These are phyloP conservation scores for Drepana arcuata DNA, from an alignment of 1,140 invertebrate species.

Conservation along the genomic window DNA sequence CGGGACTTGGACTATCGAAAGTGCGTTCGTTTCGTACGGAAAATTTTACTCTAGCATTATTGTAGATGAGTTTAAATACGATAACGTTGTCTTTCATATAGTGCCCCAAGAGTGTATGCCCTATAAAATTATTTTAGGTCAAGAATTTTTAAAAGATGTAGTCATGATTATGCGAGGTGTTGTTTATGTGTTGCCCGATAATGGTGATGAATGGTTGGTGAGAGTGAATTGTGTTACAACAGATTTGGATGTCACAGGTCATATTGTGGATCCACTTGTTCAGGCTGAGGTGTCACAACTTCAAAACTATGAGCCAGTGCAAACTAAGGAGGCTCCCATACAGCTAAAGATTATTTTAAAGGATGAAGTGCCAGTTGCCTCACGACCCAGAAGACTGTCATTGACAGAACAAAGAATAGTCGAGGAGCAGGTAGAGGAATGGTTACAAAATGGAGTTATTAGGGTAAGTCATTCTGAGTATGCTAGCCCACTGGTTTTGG, in stretches of 20 bases:
- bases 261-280: not conserved
- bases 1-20: not conserved
- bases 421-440: conserved; percentile 20
- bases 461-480: conserved; percentile 9
- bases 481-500: conserved; percentile 15
- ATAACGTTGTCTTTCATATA: conserved; percentile 4
- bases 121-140: conserved; percentile 7
- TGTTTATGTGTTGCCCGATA: not conserved
- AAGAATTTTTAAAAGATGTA: conserved; percentile 4
- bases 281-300: not conserved
- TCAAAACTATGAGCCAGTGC: conserved; percentile 6
- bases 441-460: conserved; percentile 21
- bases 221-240: too few species aligned
- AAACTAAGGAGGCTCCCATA: conserved; percentile 13
- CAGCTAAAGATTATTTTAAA: conserved; percentile 18
- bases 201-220: too few species aligned
- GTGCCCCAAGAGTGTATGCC: conserved; percentile 4
- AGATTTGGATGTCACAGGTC: not conserved
- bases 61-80: not conserved
- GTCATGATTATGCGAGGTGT: conserved; percentile 1
- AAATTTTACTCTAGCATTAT: not conserved
- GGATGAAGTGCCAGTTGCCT: conserved; percentile 21
- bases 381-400: conserved; percentile 17
- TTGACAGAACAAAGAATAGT: conserved; percentile 13
- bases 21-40: too few species aligned